Conservation (phyloP, 2,113 vertebrate genomes). For the Coracopsis vasa region DNA sequence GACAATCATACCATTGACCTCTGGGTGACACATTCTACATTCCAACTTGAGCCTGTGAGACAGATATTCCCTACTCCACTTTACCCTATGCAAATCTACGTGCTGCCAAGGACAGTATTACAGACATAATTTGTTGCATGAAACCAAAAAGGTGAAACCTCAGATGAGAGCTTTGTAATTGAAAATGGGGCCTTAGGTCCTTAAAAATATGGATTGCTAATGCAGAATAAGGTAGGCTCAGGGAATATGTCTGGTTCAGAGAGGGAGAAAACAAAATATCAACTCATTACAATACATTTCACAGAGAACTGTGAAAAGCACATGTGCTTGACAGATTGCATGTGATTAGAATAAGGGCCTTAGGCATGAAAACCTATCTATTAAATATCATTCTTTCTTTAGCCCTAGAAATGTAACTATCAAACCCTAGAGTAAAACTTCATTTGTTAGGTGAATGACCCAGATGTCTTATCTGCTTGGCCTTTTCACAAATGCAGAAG, state of each 20-base stretch:
- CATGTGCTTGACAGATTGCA: not conserved
- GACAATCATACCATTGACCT: not conserved
- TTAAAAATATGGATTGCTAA: not conserved
- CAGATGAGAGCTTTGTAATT: not conserved
- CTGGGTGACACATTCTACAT: not conserved
- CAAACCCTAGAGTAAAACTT: conserved; percentile 35
- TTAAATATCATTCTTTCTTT: conserved; percentile 19
- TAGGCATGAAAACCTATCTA: not conserved
- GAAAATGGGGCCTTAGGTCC: conserved; percentile 1
- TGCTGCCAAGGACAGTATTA: not conserved
- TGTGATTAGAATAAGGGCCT: not conserved
- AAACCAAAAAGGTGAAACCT: not conserved
- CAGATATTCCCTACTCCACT: not conserved
- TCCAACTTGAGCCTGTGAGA: not conserved
- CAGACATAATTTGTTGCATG: not conserved
- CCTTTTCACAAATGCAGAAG: not conserved
- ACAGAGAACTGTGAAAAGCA: conserved; percentile 22
- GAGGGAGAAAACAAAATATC: not conserved
- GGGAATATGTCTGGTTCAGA: not conserved
- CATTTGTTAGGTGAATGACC: conserved; percentile 37
- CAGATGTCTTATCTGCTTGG: not conserved
- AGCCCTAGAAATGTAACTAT: not conserved
- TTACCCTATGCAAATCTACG: not conserved
- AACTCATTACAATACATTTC: not conserved
- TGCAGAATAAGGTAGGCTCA: not conserved